phyloP scores from a whole-genome alignment of 2,113 vertebrate genomes.

The Tonatia bakeri region DNA sequence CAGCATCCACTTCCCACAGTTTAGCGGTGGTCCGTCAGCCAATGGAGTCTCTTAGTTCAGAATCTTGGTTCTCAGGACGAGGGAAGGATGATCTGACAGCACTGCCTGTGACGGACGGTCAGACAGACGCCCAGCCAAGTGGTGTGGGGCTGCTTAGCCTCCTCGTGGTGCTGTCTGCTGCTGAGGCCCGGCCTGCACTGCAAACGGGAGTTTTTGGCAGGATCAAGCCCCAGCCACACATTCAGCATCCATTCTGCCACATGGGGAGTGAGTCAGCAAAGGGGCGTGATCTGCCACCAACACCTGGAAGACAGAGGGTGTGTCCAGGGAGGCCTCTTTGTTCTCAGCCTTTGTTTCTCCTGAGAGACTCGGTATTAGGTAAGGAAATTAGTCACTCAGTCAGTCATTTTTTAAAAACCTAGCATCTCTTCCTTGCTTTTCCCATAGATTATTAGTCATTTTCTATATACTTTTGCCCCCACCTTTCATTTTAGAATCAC shows the following conservation, averaged over 20 bases:
- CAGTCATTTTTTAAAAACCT: neutral
- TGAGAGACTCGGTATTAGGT: neutral
- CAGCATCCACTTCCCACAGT: neutral
- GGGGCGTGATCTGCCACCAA: neutral
- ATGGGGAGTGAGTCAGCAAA: neutral
- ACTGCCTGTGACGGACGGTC: neutral
- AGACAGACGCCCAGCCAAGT: too few species aligned
- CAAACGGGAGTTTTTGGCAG: neutral
- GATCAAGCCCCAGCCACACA: neutral
- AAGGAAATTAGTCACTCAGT: neutral
- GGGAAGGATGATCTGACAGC: neutral
- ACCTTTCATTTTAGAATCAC: neutral
- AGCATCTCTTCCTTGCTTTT: neutral
- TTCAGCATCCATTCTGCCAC: neutral
- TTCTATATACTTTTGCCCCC: neutral
- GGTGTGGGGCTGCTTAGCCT: neutral
- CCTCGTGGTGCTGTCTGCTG: neutral
- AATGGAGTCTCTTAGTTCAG: neutral
- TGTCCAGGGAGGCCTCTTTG: neutral
- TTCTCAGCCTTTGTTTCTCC: neutral
- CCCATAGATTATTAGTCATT: neutral
- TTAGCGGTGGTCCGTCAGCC: neutral
- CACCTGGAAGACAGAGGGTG: too few species aligned
- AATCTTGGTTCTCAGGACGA: neutral
- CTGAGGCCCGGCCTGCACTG: neutral